These are phyloP conservation scores for Tetragonula carbonaria DNA, from an alignment of 2,888 invertebrate genomes.

Conservation along the genomic window DNA sequence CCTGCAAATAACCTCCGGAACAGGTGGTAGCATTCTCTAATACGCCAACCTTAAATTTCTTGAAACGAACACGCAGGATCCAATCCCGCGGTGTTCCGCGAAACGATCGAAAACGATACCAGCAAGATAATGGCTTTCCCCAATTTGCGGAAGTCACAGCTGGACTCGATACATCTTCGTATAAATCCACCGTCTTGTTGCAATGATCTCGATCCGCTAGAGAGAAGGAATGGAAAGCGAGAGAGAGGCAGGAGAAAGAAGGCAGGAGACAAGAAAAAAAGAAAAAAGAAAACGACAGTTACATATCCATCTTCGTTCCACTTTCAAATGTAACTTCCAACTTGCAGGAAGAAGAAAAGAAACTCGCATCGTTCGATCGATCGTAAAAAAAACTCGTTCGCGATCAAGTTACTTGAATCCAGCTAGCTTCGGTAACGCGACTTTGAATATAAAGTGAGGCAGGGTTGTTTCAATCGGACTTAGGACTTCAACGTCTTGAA, in stretches of 20 bases:
- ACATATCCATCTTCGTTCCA: not conserved
- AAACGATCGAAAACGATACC: slow-evolving; percentile 95
- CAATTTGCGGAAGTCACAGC: slow-evolving; percentile 92
- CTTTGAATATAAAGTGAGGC: no score
- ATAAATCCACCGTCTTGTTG: slow-evolving; percentile 97
- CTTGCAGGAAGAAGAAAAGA: no score
- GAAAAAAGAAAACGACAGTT: not conserved
- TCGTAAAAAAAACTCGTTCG: no score
- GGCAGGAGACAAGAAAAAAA: slow-evolving; percentile 16
- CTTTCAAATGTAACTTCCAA: not conserved
- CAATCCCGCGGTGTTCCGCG: slow-evolving; percentile 95
- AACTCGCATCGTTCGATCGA: not conserved
- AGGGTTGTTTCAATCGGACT: no score
- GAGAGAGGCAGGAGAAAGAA: not conserved
- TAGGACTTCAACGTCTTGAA: no score
- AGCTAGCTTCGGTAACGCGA: no score
- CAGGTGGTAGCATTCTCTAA: slow-evolving; percentile 94
- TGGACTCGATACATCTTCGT: slow-evolving; percentile 95
- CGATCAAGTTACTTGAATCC: no score
- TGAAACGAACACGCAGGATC: slow-evolving; percentile 94
- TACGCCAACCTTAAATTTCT: slow-evolving; percentile 96
- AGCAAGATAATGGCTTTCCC: slow-evolving; percentile 94
- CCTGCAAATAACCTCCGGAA: slow-evolving; percentile 95
- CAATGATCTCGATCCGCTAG: slow-evolving; percentile 92
- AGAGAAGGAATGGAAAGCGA: slow-evolving; percentile 37